These are phyloP conservation scores for Coecobrya sp. DNA, from an alignment of 2,888 invertebrate genomes.

Conservation along the genomic window DNA sequence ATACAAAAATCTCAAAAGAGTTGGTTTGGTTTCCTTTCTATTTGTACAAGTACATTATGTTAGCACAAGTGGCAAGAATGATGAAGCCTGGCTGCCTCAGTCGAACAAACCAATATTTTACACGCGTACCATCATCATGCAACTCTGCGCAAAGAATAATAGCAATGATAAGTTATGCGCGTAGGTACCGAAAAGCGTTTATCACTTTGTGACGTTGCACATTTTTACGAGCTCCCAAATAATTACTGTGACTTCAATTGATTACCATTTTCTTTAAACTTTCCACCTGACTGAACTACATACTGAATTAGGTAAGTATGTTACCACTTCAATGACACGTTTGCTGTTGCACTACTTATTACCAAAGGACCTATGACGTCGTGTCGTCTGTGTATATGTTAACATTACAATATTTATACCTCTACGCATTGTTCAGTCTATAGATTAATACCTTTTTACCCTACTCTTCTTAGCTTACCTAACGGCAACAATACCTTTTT, in stretches of 20 bases:
- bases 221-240: conserved; percentile 59
- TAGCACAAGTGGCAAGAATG: conserved; percentile 1
- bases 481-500: neutral
- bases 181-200: conserved; percentile 49
- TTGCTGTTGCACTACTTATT: neutral
- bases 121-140: neutral
- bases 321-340: conserved; percentile 57
- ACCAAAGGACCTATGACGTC: conserved; percentile 5
- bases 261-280: conserved; percentile 70
- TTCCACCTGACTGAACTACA: conserved; percentile 77
- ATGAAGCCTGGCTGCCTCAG: neutral
- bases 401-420: too few relatives aligned
- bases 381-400: neutral
- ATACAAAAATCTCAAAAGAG: conserved; percentile 12
- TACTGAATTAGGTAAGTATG: conserved; percentile 79
- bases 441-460: neutral
- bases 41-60: conserved; percentile 11
- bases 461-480: neutral
- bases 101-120: conserved; percentile 26
- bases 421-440: neutral
- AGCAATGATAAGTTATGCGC: conserved; percentile 35
- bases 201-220: conserved; percentile 74
- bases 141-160: conserved; percentile 13
- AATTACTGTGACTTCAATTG: conserved; percentile 46
- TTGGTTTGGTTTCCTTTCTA: conserved; percentile 49